Base-by-base conservation (phyloP, 2,113 vertebrate genomes). In the Hippocampus barbouri region DNA sequence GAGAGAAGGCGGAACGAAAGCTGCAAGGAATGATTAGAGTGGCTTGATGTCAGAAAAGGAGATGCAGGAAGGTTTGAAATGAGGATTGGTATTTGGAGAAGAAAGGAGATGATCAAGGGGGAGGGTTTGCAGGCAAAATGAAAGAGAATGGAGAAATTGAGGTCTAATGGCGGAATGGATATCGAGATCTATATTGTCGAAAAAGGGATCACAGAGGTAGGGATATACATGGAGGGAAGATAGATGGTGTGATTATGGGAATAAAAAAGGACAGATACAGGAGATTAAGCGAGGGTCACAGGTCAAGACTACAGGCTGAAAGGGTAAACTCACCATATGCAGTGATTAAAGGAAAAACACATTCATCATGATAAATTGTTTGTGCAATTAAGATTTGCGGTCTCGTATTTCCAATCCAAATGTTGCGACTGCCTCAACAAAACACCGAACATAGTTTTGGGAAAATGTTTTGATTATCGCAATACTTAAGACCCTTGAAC, bases 21-120 rank as follows among this genome's bases (percentile, higher is more conserved):
- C 75, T 73, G 54, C 63, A 75, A 79, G 76, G 70, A 83, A 75
- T 77, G 84, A 87, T 88, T 85, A 82, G 79, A 83, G 83, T 10
- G 40, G 61, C 61, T 53, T 71, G 79, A 75, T 83, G 74, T 79
- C 69, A 80, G 73, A 70, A 70, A 77, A 78, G 62, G 64, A 84
- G 72, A 78, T 72, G 56, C 69, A 70, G 78, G 66, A 41, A 69
- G 72, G 66, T 64, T 72, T 81, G 66, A 83, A 73, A 71, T 66
- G 57, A 82, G 73, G 74, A 62, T 27, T 82, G 72, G 78, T 82
- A 80, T 82, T 81, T 79, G 67, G 81, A 73, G 74, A 66, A 75
- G 49, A 69, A 56, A 77, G 65, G 5, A 16, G 45, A 40, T 59
- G 41, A 77, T 74, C 75, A 80, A 56, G 81, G 56, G 12, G 27